Evolutionary conservation across 2,797 vertebrate species (phyloP).

Genomic region (Spheniscus humboldti): DNA sequence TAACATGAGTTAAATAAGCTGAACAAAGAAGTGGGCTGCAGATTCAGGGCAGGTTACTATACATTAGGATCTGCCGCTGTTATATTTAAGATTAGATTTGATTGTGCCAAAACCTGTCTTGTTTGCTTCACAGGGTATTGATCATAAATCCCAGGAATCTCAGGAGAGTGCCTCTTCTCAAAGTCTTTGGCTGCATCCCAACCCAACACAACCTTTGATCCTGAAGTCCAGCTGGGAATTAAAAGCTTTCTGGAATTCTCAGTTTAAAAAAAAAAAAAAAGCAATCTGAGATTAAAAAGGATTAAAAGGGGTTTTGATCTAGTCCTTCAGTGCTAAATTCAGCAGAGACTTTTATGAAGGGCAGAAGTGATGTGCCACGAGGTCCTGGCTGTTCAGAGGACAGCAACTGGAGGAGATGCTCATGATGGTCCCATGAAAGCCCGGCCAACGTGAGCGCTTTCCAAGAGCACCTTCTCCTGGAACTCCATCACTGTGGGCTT

Average conservation of each 20-base stretch:
- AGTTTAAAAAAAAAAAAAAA: not conserved
- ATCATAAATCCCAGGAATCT: not conserved
- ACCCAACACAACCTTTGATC: not conserved
- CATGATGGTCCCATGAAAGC: fast-evolving
- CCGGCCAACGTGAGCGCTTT: fast-evolving
- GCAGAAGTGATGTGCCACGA: not conserved
- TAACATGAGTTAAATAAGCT: not conserved
- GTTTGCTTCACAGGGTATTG: not conserved
- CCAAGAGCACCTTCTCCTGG: not conserved
- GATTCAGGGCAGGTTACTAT: not conserved
- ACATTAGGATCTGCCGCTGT: not conserved
- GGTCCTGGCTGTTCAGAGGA: not conserved
- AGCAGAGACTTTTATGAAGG: not conserved
- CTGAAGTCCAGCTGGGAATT: not conserved
- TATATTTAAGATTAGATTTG: not conserved
- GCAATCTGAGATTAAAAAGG: not conserved
- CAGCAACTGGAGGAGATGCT: not conserved
- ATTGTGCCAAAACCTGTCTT: not conserved
- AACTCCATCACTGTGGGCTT: not conserved
- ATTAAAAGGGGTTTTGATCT: not conserved
- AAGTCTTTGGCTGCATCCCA: not conserved
- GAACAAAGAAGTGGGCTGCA: not conserved
- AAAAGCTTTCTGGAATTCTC: not conserved
- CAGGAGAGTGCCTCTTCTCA: fast-evolving
- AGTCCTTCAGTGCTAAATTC: not conserved